Conservation (phyloP, 2,113 vertebrate genomes). For the Myxocyprinus asiaticus region DNA sequence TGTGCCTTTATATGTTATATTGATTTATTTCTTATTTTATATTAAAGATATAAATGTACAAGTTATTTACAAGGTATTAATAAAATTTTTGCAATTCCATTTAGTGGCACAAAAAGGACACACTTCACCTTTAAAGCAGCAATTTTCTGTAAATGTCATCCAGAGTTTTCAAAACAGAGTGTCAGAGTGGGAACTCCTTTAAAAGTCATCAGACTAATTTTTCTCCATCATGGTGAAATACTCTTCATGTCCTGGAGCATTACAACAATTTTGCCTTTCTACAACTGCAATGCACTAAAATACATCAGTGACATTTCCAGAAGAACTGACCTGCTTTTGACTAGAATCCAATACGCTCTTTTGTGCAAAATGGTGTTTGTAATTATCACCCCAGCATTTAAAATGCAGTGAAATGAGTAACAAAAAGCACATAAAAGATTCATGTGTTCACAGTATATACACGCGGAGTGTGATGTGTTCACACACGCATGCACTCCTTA, state of each 20-base stretch:
- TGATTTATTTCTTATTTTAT: no score
- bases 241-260: constrained; percentile 25
- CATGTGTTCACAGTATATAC: background rate
- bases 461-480: background rate
- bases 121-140: constrained; percentile 14
- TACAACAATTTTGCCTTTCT: background rate
- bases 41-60: no score
- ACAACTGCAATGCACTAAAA: background rate
- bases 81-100: background rate
- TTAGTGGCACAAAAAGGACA: background rate
- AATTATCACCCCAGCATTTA: no score
- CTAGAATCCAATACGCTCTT: no score
- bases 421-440: no score
- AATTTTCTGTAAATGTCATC: constrained; percentile 18
- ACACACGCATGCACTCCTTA: constrained; percentile 69
- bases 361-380: no score
- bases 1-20: no score
- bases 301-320: constrained; percentile 4
- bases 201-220: background rate
- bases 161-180: background rate
- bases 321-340: background rate
- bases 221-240: constrained; percentile 21
- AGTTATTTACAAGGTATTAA: no score
- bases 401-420: no score
- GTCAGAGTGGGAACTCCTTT: no score